Evolutionary conservation across 2,888 invertebrate species (phyloP).

Genomic region (Amitus sp.): DNA sequence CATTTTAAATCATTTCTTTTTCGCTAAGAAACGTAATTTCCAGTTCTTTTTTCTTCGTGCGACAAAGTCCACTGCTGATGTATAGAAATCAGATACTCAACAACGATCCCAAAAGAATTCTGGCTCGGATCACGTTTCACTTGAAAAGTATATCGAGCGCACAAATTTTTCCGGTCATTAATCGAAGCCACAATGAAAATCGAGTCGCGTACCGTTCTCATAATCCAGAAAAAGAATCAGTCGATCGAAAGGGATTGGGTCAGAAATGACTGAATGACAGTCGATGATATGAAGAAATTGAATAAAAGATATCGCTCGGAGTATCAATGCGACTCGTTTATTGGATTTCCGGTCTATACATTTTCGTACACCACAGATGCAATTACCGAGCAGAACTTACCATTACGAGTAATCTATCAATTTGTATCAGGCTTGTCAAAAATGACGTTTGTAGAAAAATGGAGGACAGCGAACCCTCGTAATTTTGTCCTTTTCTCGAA

Average conservation of each 20-base stretch:
- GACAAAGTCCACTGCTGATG: too few relatives aligned
- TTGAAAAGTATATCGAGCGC: slow-evolving; percentile 37
- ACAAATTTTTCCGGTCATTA: slow-evolving; percentile 37
- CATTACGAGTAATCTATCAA: slow-evolving; percentile 41
- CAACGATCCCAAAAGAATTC: slow-evolving; percentile 9
- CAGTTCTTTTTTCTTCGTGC: slow-evolving; percentile 22
- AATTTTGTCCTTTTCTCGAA: too few relatives aligned
- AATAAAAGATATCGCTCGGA: slow-evolving; percentile 30
- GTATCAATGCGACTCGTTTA: slow-evolving; percentile 42
- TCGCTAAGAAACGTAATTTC: too few relatives aligned
- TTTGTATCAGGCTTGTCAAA: slow-evolving; percentile 39
- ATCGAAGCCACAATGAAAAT: slow-evolving; percentile 23
- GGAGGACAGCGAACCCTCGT: too few relatives aligned
- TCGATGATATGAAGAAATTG: too few relatives aligned
- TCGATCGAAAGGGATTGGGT: slow-evolving; percentile 4
- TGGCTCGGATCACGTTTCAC: slow-evolving; percentile 29
- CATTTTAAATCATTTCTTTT: too few relatives aligned
- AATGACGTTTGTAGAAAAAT: slow-evolving; percentile 30
- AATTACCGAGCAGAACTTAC: slow-evolving; percentile 41
- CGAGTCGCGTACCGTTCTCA: slow-evolving; percentile 9
- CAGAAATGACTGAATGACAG: slow-evolving; percentile 19
- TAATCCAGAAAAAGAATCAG: background rate
- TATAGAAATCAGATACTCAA: slow-evolving; percentile 33
- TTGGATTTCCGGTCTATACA: slow-evolving; percentile 45
- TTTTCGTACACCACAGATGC: slow-evolving; percentile 43